Evolutionary conservation across 2,888 invertebrate species (phyloP).

Genomic region (Camptogramma bilineatum): DNA sequence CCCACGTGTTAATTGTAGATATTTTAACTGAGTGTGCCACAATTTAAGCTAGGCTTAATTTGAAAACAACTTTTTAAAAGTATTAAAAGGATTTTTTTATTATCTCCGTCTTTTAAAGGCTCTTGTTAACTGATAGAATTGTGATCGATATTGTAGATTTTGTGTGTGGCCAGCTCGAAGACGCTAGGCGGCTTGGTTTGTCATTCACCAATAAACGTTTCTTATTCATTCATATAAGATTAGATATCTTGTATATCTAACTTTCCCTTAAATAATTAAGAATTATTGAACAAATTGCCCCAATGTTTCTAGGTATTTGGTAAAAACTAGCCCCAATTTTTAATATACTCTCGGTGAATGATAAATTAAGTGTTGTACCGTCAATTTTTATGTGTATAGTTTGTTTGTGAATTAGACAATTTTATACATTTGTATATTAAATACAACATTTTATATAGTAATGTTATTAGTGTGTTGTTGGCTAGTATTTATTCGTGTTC

Average conservation of each 20-base stretch:
- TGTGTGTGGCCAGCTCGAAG: slow-evolving; percentile 26
- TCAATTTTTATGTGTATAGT: slow-evolving; percentile 12
- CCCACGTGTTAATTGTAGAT: slow-evolving; percentile 21
- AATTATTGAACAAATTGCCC: neutral
- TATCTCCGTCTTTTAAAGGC: slow-evolving; percentile 22
- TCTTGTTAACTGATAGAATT: slow-evolving; percentile 13
- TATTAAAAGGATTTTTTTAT: slow-evolving; percentile 9
- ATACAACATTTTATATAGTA: slow-evolving; percentile 13
- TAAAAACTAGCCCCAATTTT: neutral
- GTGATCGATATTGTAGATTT: slow-evolving; percentile 35
- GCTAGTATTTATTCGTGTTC: slow-evolving; percentile 21
- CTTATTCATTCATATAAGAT: too few relatives aligned
- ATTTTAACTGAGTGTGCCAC: slow-evolving; percentile 22
- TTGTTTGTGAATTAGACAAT: slow-evolving; percentile 13
- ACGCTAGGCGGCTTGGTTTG: slow-evolving; percentile 15
- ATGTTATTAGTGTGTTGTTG: slow-evolving; percentile 8
- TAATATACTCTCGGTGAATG: slow-evolving; percentile 10
- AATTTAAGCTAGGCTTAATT: slow-evolving; percentile 8
- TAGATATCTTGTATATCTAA: too few relatives aligned
- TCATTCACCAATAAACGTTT: slow-evolving; percentile 8
- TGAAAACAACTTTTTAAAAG: slow-evolving; percentile 8
- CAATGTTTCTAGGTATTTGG: neutral
- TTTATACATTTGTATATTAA: slow-evolving; percentile 3
- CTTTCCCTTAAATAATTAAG: neutral
- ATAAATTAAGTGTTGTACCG: slow-evolving; percentile 5